These are phyloP conservation scores for Toxotes jaculatrix DNA, from an alignment of 2,113 vertebrate genomes.

Conservation along the genomic window DNA sequence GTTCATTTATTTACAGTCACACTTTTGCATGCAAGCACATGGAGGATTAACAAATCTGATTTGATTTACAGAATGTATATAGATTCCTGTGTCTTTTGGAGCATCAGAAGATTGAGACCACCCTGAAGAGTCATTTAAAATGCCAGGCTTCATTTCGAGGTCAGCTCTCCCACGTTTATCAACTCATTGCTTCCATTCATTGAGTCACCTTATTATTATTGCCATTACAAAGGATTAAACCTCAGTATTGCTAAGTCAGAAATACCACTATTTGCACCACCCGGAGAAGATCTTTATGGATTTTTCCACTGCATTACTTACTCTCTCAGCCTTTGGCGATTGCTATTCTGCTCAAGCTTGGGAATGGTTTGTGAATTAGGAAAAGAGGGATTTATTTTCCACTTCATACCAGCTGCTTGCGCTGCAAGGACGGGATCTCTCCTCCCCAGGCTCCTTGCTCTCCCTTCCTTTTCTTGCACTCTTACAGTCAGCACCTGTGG, in stretches of 20 bases:
- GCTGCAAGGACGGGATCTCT: constrained; percentile 70
- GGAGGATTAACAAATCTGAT: constrained; percentile 24
- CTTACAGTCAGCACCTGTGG: constrained; percentile 67
- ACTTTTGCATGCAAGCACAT: neutral
- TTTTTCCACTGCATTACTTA: constrained; percentile 66
- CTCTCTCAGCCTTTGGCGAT: constrained; percentile 46
- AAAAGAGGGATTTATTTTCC: constrained; percentile 72
- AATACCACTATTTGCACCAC: constrained; percentile 54
- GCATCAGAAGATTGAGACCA: constrained; percentile 64
- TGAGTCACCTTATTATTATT: constrained; percentile 70
- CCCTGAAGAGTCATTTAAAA: constrained; percentile 58
- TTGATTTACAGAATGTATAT: constrained; percentile 52
- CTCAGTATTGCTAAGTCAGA: constrained; percentile 45
- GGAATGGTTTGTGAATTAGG: constrained; percentile 77
- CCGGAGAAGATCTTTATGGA: constrained; percentile 55
- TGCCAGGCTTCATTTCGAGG: constrained; percentile 42
- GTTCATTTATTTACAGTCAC: constrained; percentile 13
- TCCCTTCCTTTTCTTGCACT: constrained; percentile 51
- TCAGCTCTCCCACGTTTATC: constrained; percentile 60
- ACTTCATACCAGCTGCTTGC: constrained; percentile 77
- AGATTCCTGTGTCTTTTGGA: constrained; percentile 30
- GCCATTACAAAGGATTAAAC: constrained; percentile 75
- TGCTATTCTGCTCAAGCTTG: constrained; percentile 60
- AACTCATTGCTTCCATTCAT: constrained; percentile 65
- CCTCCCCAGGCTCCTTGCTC: constrained; percentile 72